Conservation (phyloP, 1,140 invertebrate species). For the Nilaparvata lugens region DNA sequence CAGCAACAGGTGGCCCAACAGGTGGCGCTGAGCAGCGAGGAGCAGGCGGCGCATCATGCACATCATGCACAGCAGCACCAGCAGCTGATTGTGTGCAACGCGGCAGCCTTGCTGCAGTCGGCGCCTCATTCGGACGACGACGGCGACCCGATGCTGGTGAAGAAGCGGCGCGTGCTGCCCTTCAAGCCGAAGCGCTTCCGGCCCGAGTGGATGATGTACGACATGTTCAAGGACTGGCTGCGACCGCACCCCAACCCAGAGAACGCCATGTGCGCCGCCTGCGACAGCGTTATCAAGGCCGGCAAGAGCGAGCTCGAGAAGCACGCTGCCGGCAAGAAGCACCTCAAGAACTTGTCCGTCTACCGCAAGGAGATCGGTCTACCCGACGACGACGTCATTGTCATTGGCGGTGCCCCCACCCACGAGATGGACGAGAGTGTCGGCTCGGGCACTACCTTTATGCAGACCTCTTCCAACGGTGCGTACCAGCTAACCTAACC, state of each 20-base stretch:
- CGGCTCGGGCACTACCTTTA: background rate
- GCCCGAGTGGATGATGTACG: conserved; percentile 25
- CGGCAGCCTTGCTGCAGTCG: no score
- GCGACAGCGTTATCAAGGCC: conserved; percentile 28
- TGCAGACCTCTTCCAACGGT: conserved; percentile 1
- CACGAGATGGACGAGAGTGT: conserved; percentile 1
- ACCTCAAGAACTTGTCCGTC: conserved; percentile 17
- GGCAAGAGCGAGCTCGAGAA: conserved; percentile 32
- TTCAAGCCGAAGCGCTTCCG: conserved; percentile 18
- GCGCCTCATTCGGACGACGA: background rate
- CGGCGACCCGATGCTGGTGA: background rate
- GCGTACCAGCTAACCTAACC: conserved; percentile 1
- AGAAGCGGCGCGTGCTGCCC: background rate
- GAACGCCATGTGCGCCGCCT: conserved; percentile 27
- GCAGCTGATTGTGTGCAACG: no score
- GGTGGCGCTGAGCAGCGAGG: no score
- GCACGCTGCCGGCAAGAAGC: conserved; percentile 30
- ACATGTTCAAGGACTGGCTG: conserved; percentile 29
- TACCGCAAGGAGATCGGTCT: background rate
- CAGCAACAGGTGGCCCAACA: no score
- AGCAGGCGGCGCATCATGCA: no score
- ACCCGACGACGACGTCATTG: background rate
- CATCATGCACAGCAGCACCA: no score
- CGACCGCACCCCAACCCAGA: conserved; percentile 24
- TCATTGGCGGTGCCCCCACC: conserved; percentile 1